Conservation (phyloP, 2,888 invertebrate genomes). For the Erpobdella octoculata region DNA sequence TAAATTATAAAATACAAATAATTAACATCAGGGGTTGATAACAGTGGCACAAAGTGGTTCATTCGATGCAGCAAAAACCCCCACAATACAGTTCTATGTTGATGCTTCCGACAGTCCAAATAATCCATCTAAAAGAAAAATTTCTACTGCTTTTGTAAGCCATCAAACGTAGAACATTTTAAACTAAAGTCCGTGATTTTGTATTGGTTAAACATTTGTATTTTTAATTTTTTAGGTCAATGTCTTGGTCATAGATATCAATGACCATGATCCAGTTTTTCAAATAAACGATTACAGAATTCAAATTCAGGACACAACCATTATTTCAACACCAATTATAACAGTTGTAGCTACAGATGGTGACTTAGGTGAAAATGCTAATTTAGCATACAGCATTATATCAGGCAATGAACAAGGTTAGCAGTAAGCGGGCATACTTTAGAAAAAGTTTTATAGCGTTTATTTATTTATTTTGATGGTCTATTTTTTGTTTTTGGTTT, state of each 20-base stretch:
- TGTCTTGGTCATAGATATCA: slow-evolving; percentile 18
- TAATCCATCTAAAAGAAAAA: slow-evolving; percentile 57
- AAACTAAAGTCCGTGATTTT: no score
- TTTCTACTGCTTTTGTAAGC: slow-evolving; percentile 60
- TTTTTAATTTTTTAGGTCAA: background rate
- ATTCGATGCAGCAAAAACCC: slow-evolving; percentile 69
- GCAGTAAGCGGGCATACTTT: background rate
- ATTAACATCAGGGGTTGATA: slow-evolving; percentile 65
- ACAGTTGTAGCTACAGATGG: slow-evolving; percentile 72
- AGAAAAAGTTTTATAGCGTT: background rate
- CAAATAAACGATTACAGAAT: slow-evolving; percentile 61
- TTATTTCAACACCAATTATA: slow-evolving; percentile 70
- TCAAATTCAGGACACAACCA: slow-evolving; percentile 71
- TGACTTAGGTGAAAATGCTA: slow-evolving; percentile 71
- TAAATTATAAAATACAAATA: no score
- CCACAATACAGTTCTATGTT: slow-evolving; percentile 67
- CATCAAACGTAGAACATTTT: no score
- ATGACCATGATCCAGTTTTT: slow-evolving; percentile 19
- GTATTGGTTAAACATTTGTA: no score
- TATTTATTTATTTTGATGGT: slow-evolving; percentile 1
- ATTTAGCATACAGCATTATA: slow-evolving; percentile 67
- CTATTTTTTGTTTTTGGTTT: slow-evolving; percentile 1
- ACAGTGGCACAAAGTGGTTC: slow-evolving; percentile 65
- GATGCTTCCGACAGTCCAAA: slow-evolving; percentile 75
- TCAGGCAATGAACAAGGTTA: slow-evolving; percentile 60